Conservation (phyloP, 2,888 invertebrate species). For the Girardia tigrina region DNA sequence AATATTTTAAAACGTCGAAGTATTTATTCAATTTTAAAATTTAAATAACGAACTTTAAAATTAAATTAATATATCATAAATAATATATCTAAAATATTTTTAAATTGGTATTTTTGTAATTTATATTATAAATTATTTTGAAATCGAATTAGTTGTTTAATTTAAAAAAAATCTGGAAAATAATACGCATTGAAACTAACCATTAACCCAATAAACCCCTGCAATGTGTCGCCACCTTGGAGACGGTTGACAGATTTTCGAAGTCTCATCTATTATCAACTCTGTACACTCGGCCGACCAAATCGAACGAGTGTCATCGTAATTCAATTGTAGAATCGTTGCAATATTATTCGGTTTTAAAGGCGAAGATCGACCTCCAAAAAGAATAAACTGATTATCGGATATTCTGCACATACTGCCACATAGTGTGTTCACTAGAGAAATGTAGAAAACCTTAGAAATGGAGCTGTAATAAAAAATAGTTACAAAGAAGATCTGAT, state of each 20-base stretch:
- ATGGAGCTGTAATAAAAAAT: no score
- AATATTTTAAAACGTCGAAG: no score
- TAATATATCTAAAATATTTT: no score
- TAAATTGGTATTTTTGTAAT: no score
- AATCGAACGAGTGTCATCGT: neutral
- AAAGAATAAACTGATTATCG: neutral
- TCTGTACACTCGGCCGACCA: neutral
- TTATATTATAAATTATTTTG: no score
- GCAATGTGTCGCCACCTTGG: constrained; percentile 25
- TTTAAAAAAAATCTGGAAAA: no score
- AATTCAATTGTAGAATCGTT: neutral
- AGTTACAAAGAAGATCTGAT: neutral
- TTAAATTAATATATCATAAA: no score
- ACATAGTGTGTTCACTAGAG: neutral
- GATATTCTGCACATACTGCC: neutral
- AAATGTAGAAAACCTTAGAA: no score
- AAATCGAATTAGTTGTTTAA: no score
- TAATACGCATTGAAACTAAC: no score
- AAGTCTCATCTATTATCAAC: neutral
- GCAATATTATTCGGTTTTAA: neutral
- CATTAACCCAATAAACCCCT: neutral
- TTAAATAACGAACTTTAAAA: no score
- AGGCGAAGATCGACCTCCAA: constrained; percentile 35
- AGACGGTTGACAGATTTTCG: neutral
- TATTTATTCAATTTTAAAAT: no score